Base-by-base conservation (phyloP, 2,113 vertebrate species). In the Channa argus region DNA sequence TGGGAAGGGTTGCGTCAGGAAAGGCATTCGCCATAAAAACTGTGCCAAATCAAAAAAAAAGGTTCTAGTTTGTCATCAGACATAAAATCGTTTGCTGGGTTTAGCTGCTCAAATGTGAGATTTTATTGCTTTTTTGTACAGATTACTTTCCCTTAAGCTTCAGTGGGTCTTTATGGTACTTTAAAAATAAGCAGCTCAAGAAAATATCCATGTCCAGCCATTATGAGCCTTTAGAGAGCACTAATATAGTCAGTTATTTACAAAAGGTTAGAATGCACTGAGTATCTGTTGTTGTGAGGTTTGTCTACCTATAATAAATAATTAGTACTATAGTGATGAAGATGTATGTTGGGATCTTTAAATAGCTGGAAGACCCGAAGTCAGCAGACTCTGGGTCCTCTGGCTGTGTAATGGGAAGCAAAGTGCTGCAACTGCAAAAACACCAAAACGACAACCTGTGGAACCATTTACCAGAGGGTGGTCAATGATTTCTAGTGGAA, bases 401-500 rank as follows among this genome's bases (percentile, higher is more conserved):
- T 24, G 3, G 70, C 50, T 74, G 66, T 14, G 55, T 68, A 50
- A 51, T 70, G 15, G 5, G 43, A 58, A 41, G 50, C 49, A 50
- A 44, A 73, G 39, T 37, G 79, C 82, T 63, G 74, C 71, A 78
- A 43, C 55, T 61, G 78, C 75, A 80, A 11, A 83, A 82, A 77
- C 10, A 24, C 11, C 39, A n/a, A 76, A 81, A 70, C 6, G 65
- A 72, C 13, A 15, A 63, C 61, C 64, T 0, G 41, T 61, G 85
- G 87, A 83, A 34, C 10, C 53, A 56, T 92, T 88, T 71, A 64
- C 49, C 73, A 70, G 59, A 59, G 64, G 71, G 61, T 61, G 61
- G 86, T 86, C 65, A 75, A 82, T 82, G 43, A 84, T 86, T 89
- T 83, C 56, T 71, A 58, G 49, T 61, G 33, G 12, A 74, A 39